These are phyloP conservation scores for Dryocosmus kuriphilus DNA, from an alignment of 2,888 invertebrate species.

Conservation along the genomic window DNA sequence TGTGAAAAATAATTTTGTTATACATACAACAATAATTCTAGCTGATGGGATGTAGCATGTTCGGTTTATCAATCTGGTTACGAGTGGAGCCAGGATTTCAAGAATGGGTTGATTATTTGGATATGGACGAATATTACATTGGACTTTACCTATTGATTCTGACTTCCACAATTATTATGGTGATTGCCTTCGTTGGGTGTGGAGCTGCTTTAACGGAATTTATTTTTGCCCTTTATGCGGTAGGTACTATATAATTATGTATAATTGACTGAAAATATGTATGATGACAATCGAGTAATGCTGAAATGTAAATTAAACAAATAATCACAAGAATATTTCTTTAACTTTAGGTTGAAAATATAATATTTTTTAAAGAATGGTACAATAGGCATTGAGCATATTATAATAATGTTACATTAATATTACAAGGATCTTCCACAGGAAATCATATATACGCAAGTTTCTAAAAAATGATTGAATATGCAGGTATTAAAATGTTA, in stretches of 20 bases:
- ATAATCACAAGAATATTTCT: not conserved
- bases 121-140: conserved; percentile 88
- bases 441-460: too few species aligned
- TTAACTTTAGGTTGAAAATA: too few species aligned
- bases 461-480: too few species aligned
- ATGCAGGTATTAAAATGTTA: too few species aligned
- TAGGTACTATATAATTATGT: conserved; percentile 78
- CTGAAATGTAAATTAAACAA: not conserved
- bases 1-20: conserved; percentile 36
- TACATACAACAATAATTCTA: conserved; percentile 76
- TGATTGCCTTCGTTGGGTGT: conserved; percentile 89
- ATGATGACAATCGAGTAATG: not conserved
- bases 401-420: too few species aligned
- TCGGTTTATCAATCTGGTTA: conserved; percentile 90
- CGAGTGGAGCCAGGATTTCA: conserved; percentile 89
- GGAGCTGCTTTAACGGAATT: conserved; percentile 90
- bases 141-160: conserved; percentile 90
- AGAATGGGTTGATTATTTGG: conserved; percentile 88
- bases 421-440: too few species aligned
- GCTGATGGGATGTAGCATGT: conserved; percentile 88
- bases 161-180: conserved; percentile 85
- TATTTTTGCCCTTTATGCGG: conserved; percentile 83
- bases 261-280: conserved; percentile 10
- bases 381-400: too few species aligned
- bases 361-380: too few species aligned